Percentiles rank a stretch among this genome's conserved stretches.
Conservation (phyloP, 2,888 invertebrate species). For the Drosophila parthenogenetica region DNA sequence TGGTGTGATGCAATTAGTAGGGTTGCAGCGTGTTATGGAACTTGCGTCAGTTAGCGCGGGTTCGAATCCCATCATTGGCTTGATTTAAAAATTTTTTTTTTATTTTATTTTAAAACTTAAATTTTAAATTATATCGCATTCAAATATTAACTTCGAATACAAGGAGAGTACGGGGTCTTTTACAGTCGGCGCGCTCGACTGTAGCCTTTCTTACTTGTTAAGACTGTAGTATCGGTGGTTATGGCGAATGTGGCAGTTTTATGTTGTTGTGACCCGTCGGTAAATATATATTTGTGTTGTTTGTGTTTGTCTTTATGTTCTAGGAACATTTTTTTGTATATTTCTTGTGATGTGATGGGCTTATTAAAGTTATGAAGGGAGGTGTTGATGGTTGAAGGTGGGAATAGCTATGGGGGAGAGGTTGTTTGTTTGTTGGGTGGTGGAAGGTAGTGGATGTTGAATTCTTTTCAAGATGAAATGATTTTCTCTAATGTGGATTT, state of each 20-base stretch:
- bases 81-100: too few relatives aligned
- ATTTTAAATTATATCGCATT: too few relatives aligned
- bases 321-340: background rate
- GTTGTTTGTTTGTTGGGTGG: background rate
- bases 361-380: background rate
- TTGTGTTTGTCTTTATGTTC: constrained; percentile 6
- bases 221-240: background rate
- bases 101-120: too few relatives aligned
- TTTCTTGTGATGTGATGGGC: too few relatives aligned
- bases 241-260: constrained; percentile 1
- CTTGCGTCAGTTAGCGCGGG: too few relatives aligned
- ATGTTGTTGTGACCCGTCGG: background rate
- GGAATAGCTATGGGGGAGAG: background rate
- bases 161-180: too few relatives aligned
- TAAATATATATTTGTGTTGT: constrained; percentile 7
- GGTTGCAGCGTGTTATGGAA: too few relatives aligned
- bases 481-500: background rate
- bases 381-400: background rate
- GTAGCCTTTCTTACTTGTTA: too few relatives aligned
- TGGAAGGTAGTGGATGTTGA: constrained; percentile 6
- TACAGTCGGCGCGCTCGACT: too few relatives aligned
- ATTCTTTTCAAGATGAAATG: background rate
- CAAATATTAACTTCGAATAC: too few relatives aligned
- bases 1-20: too few relatives aligned
- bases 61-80: too few relatives aligned